phyloP scores from a whole-genome alignment of 2,113 vertebrate species.

The Pterocles gutturalis region DNA sequence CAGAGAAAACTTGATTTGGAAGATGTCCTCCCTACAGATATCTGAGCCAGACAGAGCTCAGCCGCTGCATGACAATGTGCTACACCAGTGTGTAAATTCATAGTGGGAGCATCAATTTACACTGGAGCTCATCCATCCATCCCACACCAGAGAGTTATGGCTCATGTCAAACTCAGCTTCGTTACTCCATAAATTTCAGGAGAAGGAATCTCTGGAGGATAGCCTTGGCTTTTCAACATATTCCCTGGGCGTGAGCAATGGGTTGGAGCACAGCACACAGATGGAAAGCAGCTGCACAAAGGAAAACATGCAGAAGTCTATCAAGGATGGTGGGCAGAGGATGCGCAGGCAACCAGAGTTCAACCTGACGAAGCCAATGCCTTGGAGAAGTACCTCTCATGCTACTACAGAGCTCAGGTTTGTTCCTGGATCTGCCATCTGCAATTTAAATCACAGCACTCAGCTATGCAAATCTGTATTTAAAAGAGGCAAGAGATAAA shows the following conservation, averaged over 20 bases:
- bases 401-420: neutral
- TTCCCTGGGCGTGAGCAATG: neutral
- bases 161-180: neutral
- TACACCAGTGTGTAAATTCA: conserved; percentile 1
- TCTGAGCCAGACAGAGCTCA: conserved; percentile 29
- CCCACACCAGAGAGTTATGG: conserved; percentile 22
- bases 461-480: neutral
- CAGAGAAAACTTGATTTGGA: neutral
- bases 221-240: neutral
- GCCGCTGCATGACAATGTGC: neutral
- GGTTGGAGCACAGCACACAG: neutral
- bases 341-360: neutral
- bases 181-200: neutral
- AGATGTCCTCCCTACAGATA: neutral
- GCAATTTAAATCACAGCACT: conserved; percentile 21
- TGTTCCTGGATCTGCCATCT: neutral
- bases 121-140: conserved; percentile 56
- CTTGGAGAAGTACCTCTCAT: neutral
- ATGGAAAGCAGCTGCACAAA: neutral
- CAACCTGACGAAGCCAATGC: neutral
- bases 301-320: neutral
- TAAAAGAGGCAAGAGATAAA: conserved; percentile 7
- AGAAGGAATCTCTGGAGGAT: neutral
- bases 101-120: conserved; percentile 52
- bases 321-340: neutral